phyloP scores from a whole-genome alignment of 1,140 invertebrate genomes.

The Himalopsyche phryganea region DNA sequence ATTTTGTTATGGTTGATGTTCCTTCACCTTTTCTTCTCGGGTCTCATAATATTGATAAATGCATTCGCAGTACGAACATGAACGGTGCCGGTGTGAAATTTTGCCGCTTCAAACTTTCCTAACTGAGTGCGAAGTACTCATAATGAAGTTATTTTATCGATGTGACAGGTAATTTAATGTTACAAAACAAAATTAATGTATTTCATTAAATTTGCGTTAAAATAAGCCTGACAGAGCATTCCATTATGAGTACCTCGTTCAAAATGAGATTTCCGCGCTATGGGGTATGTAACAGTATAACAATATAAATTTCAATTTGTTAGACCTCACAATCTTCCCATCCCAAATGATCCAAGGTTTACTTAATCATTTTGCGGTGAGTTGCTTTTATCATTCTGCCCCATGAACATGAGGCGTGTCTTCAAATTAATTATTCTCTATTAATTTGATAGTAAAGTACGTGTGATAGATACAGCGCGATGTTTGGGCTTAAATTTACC shows the following conservation, averaged over 20 bases:
- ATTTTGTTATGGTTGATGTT: too few species aligned
- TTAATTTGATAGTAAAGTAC: conserved; percentile 23
- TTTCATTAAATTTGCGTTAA: conserved; percentile 16
- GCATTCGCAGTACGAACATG: too few species aligned
- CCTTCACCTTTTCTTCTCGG: too few species aligned
- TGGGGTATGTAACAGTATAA: conserved; percentile 4
- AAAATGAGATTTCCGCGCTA: conserved; percentile 9
- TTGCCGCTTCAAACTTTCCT: too few species aligned
- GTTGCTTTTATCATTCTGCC: conserved; percentile 17
- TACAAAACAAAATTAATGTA: conserved; percentile 22
- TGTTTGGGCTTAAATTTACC: too few species aligned
- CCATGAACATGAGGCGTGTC: conserved; percentile 2
- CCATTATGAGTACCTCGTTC: neutral
- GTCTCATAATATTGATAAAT: too few species aligned
- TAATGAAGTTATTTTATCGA: neutral
- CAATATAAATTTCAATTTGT: conserved; percentile 29
- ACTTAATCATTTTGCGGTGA: conserved; percentile 24
- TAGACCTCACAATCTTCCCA: conserved; percentile 5
- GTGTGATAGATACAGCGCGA: neutral
- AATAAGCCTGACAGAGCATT: conserved; percentile 1
- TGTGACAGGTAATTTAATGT: conserved; percentile 21
- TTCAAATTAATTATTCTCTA: conserved; percentile 27
- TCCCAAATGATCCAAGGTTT: conserved; percentile 9
- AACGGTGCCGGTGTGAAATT: too few species aligned
- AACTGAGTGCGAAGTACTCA: too few species aligned